phyloP scores from a whole-genome alignment of 2,113 vertebrate genomes.

The Falcunculus frontatus region DNA sequence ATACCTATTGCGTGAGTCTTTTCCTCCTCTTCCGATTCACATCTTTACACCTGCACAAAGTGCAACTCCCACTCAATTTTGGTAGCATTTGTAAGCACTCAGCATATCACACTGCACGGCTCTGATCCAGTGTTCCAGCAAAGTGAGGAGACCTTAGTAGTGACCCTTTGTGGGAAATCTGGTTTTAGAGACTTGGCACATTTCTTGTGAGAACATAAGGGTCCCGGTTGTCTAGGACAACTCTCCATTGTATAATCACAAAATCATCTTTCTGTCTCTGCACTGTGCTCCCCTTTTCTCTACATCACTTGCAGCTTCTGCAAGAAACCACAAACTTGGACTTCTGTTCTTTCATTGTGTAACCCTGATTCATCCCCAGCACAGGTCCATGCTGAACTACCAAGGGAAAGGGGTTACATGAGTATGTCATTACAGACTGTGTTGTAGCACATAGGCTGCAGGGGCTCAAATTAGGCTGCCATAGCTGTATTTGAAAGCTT shows the following conservation, averaged over 20 bases:
- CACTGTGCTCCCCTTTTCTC: background rate
- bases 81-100: background rate
- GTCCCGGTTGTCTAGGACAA: background rate
- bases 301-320: background rate
- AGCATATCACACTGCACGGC: background rate
- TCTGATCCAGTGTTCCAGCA: background rate
- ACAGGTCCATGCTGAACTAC: background rate
- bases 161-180: background rate
- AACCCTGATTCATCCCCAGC: background rate
- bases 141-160: background rate
- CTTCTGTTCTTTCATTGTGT: background rate
- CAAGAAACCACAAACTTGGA: background rate
- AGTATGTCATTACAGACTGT: background rate
- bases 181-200: background rate
- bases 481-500: background rate
- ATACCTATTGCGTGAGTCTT: background rate
- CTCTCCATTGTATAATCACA: background rate
- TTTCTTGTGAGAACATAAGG: background rate
- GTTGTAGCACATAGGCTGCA: background rate
- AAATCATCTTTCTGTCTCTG: background rate
- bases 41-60: background rate
- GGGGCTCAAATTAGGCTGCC: background rate
- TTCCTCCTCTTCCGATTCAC: background rate
- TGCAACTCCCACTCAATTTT: background rate
- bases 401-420: background rate